Conservation (phyloP, 2,888 invertebrate genomes). For the Eupithecia inturbata region DNA sequence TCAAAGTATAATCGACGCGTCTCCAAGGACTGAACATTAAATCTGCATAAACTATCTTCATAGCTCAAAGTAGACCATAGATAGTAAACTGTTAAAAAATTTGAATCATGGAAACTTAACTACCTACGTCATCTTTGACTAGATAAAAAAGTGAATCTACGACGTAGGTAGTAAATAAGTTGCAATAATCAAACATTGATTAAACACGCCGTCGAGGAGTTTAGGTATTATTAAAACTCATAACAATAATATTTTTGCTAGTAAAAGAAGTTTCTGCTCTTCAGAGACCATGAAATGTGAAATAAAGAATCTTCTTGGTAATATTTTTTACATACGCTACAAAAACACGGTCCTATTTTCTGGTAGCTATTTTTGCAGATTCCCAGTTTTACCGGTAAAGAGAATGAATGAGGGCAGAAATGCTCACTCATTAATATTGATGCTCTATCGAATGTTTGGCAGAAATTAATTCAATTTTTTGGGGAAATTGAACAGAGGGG, state of each 20-base stretch:
- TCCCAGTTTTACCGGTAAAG: neutral
- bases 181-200: neutral
- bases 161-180: neutral
- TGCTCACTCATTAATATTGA: slow-evolving; percentile 68
- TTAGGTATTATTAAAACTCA: neutral
- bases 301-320: neutral
- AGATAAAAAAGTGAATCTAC: neutral
- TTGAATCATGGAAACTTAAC: neutral
- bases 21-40: too few species aligned
- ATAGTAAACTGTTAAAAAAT: neutral
- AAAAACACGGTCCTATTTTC: neutral
- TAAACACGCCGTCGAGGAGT: neutral
- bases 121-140: neutral
- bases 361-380: neutral
- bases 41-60: too few species aligned
- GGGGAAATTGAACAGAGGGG: slow-evolving; percentile 62
- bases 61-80: too few species aligned
- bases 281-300: neutral
- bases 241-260: neutral
- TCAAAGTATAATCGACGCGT: too few species aligned
- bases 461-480: slow-evolving; percentile 78
- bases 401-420: slow-evolving; percentile 44
- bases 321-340: neutral
- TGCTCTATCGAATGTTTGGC: slow-evolving; percentile 70
- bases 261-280: neutral